Conservation (phyloP, 2,888 invertebrate species). For the Enoplolaimus lenunculus region DNA sequence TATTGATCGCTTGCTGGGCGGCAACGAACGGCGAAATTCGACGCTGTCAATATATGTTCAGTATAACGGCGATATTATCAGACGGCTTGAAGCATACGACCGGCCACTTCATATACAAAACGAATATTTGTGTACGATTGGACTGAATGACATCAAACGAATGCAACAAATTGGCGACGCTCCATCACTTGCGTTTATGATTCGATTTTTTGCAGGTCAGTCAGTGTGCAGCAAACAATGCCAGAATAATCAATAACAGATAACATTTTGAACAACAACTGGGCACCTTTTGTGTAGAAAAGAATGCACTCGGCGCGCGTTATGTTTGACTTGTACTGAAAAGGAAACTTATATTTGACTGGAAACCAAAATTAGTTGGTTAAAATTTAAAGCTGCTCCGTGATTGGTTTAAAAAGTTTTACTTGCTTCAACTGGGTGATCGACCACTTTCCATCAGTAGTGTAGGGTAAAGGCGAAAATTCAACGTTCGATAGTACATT, state of each 20-base stretch:
- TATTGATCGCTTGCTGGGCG: constrained; percentile 38
- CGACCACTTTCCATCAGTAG: too few relatives aligned
- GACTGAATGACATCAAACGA: constrained; percentile 37
- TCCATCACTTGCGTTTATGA: constrained; percentile 39
- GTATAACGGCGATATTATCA: constrained; percentile 41
- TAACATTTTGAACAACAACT: neutral
- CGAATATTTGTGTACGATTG: constrained; percentile 42
- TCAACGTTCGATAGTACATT: too few relatives aligned
- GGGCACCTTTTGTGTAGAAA: too few relatives aligned
- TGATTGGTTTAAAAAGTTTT: too few relatives aligned
- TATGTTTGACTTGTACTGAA: too few relatives aligned
- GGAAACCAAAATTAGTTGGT: too few relatives aligned
- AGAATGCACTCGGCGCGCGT: too few relatives aligned
- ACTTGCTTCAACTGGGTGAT: too few relatives aligned
- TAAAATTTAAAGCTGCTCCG: too few relatives aligned
- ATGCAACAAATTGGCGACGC: constrained; percentile 41
- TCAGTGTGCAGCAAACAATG: neutral
- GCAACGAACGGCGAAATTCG: constrained; percentile 37
- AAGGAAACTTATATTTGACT: too few relatives aligned
- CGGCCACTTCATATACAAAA: constrained; percentile 44
- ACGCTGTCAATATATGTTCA: constrained; percentile 42
- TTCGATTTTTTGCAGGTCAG: constrained; percentile 43
- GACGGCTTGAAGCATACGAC: constrained; percentile 41
- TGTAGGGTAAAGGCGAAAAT: too few relatives aligned
- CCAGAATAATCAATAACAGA: neutral